Conservation (phyloP, 1,140 invertebrate genomes). For the Drosophila sulfurigaster region DNA sequence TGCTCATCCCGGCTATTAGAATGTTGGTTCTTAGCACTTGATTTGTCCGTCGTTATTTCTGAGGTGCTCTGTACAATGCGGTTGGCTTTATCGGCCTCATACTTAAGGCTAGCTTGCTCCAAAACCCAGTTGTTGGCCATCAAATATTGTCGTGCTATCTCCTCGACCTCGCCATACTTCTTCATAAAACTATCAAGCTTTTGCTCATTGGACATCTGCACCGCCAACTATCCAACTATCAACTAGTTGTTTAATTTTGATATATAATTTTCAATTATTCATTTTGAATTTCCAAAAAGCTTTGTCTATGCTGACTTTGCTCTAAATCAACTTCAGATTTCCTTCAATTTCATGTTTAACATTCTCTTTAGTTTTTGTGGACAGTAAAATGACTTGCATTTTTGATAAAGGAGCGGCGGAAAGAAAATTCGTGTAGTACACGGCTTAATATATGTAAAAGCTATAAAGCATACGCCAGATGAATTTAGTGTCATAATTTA, state of each 20-base stretch:
- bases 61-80: not conserved
- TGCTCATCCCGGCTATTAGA: not conserved
- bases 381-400: conserved; percentile 16
- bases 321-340: conserved; percentile 7
- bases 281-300: conserved; percentile 8
- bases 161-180: conserved; percentile 58
- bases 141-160: conserved; percentile 59
- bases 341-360: not conserved
- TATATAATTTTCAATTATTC: conserved; percentile 24
- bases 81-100: conserved; percentile 46
- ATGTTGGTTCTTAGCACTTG: conserved; percentile 27
- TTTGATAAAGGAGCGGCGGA: conserved; percentile 25
- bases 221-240: conserved; percentile 2
- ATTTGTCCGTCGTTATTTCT: not conserved
- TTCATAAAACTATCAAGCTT: conserved; percentile 68
- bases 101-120: conserved; percentile 51
- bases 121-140: conserved; percentile 57
- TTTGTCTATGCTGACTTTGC: conserved; percentile 24
- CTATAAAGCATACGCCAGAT: conserved; percentile 48
- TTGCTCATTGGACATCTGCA: conserved; percentile 73
- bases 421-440: conserved; percentile 29
- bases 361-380: not conserved
- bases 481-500: conserved; percentile 50
- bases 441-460: conserved; percentile 33
- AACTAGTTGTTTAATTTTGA: conserved; percentile 25